Evolutionary conservation across 1,140 invertebrate genomes (phyloP).

Genomic region (Papilio glaucus): DNA sequence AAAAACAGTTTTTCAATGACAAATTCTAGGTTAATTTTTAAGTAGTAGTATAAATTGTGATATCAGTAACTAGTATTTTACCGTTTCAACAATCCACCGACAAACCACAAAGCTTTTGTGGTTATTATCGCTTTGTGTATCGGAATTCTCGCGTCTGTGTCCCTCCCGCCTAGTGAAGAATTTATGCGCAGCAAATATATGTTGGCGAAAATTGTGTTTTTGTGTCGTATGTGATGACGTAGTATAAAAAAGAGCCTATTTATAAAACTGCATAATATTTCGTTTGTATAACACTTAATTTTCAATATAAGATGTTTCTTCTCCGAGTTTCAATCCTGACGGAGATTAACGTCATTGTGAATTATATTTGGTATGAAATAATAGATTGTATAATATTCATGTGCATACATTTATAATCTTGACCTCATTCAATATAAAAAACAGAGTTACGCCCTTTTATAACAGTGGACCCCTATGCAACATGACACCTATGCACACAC

Average conservation of each 20-base stretch:
- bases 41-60: neutral
- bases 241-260: neutral
- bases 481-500: neutral
- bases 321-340: too few species aligned
- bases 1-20: conserved; percentile 1
- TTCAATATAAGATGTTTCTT: neutral
- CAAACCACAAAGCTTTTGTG: conserved; percentile 1
- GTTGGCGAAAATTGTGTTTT: neutral
- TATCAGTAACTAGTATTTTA: neutral
- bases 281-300: neutral
- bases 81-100: neutral
- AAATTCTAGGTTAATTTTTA: neutral
- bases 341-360: too few species aligned
- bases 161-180: neutral
- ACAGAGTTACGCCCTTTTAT: conserved; percentile 1
- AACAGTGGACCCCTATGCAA: conserved; percentile 9
- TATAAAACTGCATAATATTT: neutral
- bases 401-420: neutral
- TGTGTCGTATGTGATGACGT: neutral
- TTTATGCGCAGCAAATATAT: neutral
- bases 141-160: neutral
- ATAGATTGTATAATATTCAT: neutral
- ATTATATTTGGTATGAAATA: too few species aligned
- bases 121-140: conserved; percentile 15
- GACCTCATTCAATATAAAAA: neutral